A percentile compares a stretch with the other conserved stretches of the same genome.
Evolutionary conservation across 2,888 invertebrate genomes (phyloP).

Genomic region (Cyaniris semiargus): DNA sequence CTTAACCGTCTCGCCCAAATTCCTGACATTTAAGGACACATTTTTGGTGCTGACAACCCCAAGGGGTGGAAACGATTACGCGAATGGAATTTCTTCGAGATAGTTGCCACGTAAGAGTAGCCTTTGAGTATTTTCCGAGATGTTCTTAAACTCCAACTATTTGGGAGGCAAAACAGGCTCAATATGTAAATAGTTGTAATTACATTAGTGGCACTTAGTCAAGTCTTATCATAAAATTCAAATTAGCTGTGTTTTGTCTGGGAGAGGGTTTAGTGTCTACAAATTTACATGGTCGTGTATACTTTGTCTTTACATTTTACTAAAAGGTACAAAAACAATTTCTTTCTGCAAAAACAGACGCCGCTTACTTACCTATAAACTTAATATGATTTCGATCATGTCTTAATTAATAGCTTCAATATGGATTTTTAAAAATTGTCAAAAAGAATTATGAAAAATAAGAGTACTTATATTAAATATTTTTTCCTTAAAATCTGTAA

Average conservation of each 20-base stretch:
- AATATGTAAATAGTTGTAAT: conserved; percentile 65
- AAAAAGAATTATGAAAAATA: no score
- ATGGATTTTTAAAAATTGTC: no score
- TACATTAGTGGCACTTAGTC: conserved; percentile 37
- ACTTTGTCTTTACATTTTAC: neutral
- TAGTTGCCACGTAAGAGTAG: conserved; percentile 75
- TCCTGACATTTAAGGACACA: neutral
- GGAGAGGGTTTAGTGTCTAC: neutral
- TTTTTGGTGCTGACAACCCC: conserved; percentile 6
- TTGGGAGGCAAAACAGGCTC: conserved; percentile 76
- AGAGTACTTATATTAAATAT: no score
- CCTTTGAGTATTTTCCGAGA: conserved; percentile 71
- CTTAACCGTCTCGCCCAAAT: neutral
- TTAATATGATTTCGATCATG: no score
- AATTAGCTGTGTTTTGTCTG: conserved; percentile 27
- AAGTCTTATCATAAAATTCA: conserved; percentile 41
- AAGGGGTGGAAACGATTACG: conserved; percentile 77
- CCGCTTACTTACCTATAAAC: no score
- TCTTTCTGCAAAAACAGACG: no score
- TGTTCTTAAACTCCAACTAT: conserved; percentile 70
- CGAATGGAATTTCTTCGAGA: conserved; percentile 73
- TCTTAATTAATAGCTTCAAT: no score
- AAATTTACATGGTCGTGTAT: neutral
- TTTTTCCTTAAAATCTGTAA: neutral
- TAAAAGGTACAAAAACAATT: no score